Conservation (phyloP, 2,113 vertebrate species). For the Globicephala melas region DNA sequence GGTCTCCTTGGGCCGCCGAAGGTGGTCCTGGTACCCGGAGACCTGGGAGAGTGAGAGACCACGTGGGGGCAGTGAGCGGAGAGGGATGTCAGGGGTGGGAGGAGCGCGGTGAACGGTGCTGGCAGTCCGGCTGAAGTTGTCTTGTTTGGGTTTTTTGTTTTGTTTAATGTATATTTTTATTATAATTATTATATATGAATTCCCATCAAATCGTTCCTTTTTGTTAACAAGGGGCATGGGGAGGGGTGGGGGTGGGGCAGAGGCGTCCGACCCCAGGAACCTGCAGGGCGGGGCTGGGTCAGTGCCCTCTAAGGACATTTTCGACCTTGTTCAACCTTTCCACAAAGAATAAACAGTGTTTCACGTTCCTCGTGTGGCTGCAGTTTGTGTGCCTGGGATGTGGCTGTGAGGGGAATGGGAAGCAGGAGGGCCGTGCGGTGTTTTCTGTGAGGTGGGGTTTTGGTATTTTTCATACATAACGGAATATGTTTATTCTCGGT, state of each 20-base stretch:
- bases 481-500: constrained; percentile 12
- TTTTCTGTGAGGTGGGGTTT: neutral
- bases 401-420: neutral
- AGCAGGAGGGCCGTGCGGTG: neutral
- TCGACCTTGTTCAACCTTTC: constrained; percentile 77
- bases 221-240: constrained; percentile 73
- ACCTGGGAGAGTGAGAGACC: constrained; percentile 43
- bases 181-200: constrained; percentile 80
- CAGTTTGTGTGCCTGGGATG: neutral
- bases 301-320: constrained; percentile 72
- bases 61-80: neutral
- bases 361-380: constrained; percentile 65
- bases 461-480: neutral
- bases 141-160: constrained; percentile 72
- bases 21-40: constrained; percentile 69
- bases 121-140: constrained; percentile 77
- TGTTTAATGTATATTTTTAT: constrained; percentile 80
- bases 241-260: constrained; percentile 55
- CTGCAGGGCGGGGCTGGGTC: constrained; percentile 79
- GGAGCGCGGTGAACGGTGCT: constrained; percentile 71
- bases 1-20: constrained; percentile 61
- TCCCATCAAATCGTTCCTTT: constrained; percentile 74
- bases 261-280: constrained; percentile 73
- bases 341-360: constrained; percentile 77
- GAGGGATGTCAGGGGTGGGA: neutral